Percentiles rank a stretch among this genome's conserved stretches.
Conservation (phyloP, 2,113 vertebrate genomes). For the Pteropus alecto region DNA sequence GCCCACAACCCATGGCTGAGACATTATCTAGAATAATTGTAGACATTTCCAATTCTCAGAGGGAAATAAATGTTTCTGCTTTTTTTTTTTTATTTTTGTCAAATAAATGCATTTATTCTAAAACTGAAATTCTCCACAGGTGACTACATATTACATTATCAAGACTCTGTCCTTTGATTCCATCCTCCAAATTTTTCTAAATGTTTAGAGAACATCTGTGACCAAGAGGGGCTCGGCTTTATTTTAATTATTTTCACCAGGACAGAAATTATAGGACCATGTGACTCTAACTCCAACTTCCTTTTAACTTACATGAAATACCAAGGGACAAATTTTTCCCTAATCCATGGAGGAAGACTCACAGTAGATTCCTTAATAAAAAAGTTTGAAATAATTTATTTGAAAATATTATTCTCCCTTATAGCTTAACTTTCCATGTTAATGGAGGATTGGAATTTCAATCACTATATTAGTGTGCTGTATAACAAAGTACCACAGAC, state of each 20-base stretch:
- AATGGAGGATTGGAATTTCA: background rate
- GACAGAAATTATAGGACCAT: background rate
- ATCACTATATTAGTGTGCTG: background rate
- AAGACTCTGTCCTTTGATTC: background rate
- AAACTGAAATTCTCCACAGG: background rate
- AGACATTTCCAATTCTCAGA: background rate
- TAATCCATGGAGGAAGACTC: background rate
- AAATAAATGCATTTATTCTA: background rate
- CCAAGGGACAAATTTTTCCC: background rate
- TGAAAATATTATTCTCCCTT: background rate
- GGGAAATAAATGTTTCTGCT: rapidly evolving
- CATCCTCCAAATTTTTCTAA: background rate
- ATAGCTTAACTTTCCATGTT: background rate
- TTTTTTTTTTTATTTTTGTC: background rate
- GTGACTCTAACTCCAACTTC: background rate
- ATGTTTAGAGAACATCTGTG: background rate
- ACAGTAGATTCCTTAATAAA: background rate
- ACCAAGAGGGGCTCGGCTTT: background rate
- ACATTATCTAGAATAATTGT: background rate
- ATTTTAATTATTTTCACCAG: constrained; percentile 3
- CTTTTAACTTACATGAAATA: background rate
- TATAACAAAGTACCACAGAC: background rate
- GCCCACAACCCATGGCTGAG: rapidly evolving
- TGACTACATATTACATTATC: background rate
- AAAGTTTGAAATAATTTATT: background rate